Percentiles rank a stretch among this genome's conserved stretches.
Conservation (phyloP, 2,113 vertebrate species). For the Melanotaenia duboulayi region DNA sequence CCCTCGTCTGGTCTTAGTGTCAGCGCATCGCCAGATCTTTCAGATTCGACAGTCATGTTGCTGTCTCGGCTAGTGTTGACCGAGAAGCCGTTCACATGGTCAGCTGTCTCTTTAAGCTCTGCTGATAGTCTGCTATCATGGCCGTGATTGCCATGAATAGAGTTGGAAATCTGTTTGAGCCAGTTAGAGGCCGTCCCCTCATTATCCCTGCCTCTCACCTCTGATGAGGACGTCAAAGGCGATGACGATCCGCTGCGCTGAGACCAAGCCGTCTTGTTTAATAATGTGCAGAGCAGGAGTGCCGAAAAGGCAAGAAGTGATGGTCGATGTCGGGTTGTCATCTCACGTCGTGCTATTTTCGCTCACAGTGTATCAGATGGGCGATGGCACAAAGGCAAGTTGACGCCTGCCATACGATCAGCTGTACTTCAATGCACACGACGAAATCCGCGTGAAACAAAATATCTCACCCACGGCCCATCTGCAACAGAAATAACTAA, state of each 20-base stretch:
- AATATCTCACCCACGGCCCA: constrained; percentile 36
- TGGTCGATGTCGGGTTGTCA: constrained; percentile 61
- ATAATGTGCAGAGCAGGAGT: constrained; percentile 65
- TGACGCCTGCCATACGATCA: constrained; percentile 67
- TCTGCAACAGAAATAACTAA: constrained; percentile 58
- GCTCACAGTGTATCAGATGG: constrained; percentile 56
- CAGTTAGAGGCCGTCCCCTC: constrained; percentile 28
- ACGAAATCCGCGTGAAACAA: constrained; percentile 26
- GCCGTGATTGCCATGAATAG: constrained; percentile 21
- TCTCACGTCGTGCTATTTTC: constrained; percentile 52
- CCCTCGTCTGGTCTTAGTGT: constrained; percentile 57
- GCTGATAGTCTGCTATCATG: constrained; percentile 42
- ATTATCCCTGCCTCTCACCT: constrained; percentile 38
- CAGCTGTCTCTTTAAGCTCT: constrained; percentile 43
- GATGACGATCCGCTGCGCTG: constrained; percentile 45
- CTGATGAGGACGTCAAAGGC: constrained; percentile 35
- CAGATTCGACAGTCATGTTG: constrained; percentile 45
- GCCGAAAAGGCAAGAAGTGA: constrained; percentile 67
- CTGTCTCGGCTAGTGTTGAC: constrained; percentile 45
- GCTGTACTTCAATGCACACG: constrained; percentile 43
- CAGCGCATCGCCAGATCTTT: constrained; percentile 23
- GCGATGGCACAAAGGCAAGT: constrained; percentile 34
- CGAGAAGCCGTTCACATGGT: constrained; percentile 10
- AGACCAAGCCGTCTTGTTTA: constrained; percentile 47
- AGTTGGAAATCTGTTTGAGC: constrained; percentile 23